Evolutionary conservation across 2,888 invertebrate genomes (phyloP).

Genomic region (Watsonalla binaria): DNA sequence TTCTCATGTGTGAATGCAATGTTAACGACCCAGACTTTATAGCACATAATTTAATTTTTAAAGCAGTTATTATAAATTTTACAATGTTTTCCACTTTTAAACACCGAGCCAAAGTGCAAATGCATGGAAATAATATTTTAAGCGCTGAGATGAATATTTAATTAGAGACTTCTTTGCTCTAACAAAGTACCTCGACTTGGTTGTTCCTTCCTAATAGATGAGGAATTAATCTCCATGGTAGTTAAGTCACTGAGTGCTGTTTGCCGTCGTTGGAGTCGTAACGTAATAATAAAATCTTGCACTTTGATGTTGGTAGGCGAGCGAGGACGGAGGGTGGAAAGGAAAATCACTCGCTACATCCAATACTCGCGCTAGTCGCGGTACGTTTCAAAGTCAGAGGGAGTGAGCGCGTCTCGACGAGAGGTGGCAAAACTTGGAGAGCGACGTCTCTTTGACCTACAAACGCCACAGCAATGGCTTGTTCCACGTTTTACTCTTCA

Average conservation of each 20-base stretch:
- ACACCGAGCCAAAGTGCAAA: constrained; percentile 13
- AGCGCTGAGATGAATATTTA: constrained; percentile 15
- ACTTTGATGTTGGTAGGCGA: constrained; percentile 62
- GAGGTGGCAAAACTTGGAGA: constrained; percentile 51
- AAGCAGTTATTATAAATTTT: constrained; percentile 37
- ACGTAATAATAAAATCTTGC: constrained; percentile 62
- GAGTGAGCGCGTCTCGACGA: constrained; percentile 38
- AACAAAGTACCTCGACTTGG: constrained; percentile 26
- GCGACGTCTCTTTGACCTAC: constrained; percentile 61
- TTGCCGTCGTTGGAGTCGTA: constrained; percentile 42
- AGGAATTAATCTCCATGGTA: constrained; percentile 48
- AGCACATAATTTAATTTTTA: constrained; percentile 47
- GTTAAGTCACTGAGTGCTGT: constrained; percentile 32
- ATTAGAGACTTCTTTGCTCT: constrained; percentile 34
- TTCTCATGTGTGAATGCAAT: constrained; percentile 23
- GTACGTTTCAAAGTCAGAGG: constrained; percentile 36
- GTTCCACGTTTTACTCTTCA: constrained; percentile 24
- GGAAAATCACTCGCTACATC: constrained; percentile 55
- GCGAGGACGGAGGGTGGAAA: constrained; percentile 50
- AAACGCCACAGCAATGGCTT: constrained; percentile 42
- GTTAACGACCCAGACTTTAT: constrained; percentile 46
- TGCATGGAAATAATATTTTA: constrained; percentile 3
- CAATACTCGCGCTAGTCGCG: constrained; percentile 33
- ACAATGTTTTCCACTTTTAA: constrained; percentile 40
- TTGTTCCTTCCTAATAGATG: constrained; percentile 33